These are phyloP conservation scores for Pogonomyrmex californicus DNA, from an alignment of 1,140 invertebrate genomes.

Conservation along the genomic window DNA sequence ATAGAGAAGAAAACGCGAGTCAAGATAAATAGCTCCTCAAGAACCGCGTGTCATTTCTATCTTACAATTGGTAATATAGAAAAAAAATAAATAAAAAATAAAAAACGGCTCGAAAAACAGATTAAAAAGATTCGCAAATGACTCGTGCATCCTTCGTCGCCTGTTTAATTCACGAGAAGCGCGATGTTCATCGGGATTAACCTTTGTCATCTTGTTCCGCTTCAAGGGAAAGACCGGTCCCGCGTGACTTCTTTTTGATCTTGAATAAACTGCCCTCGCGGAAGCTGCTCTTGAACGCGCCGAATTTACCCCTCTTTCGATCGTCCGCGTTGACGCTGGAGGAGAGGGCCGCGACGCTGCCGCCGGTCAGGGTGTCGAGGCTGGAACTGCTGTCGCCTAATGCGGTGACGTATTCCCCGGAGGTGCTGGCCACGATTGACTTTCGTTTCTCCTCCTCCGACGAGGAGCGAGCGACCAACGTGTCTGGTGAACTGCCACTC, in stretches of 20 bases:
- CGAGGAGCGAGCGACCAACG: conserved; percentile 79
- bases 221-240: conserved; percentile 46
- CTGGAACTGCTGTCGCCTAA: conserved; percentile 81
- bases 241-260: conserved; percentile 77
- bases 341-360: conserved; percentile 65
- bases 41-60: background rate
- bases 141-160: background rate
- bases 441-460: conserved; percentile 80
- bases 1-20: conserved; percentile 36
- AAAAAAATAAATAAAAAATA: background rate
- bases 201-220: conserved; percentile 59
- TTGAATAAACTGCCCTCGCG: conserved; percentile 80
- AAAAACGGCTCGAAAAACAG: background rate
- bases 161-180: background rate
- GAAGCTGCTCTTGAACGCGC: conserved; percentile 80
- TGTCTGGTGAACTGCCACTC: conserved; percentile 80
- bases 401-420: conserved; percentile 72
- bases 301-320: conserved; percentile 82
- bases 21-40: background rate
- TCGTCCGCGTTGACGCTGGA: conserved; percentile 73
- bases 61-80: background rate
- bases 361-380: conserved; percentile 76
- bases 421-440: conserved; percentile 66
- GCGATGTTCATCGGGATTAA: conserved; percentile 25
- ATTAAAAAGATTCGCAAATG: conserved; percentile 19